Conservation (phyloP, 1,140 invertebrate species). For the Drosophila guanche region DNA sequence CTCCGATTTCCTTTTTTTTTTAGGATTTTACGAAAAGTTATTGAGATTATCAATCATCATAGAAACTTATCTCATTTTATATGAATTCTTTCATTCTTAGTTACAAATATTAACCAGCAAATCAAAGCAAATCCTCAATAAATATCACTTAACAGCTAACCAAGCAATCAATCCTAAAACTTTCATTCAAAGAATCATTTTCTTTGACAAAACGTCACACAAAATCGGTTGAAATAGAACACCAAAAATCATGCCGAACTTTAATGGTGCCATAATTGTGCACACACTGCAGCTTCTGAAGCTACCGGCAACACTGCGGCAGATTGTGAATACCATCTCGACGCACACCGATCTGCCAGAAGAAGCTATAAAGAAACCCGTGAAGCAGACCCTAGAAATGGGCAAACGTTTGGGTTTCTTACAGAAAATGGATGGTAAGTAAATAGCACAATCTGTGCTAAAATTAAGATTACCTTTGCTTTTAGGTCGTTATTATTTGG, state of each 20-base stretch:
- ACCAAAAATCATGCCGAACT: slow-evolving; percentile 52
- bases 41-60: too few species aligned
- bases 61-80: too few species aligned
- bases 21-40: too few species aligned
- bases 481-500: slow-evolving; percentile 53
- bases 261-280: slow-evolving; percentile 68
- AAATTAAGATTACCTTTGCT: not conserved
- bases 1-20: too few species aligned
- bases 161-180: too few species aligned
- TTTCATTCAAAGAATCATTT: not conserved
- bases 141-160: not conserved
- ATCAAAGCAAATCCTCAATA: not conserved
- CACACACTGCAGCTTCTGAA: slow-evolving; percentile 55
- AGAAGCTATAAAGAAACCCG: slow-evolving; percentile 48
- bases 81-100: too few species aligned
- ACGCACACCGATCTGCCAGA: slow-evolving; percentile 48
- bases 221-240: not conserved
- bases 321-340: slow-evolving; percentile 55
- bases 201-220: not conserved
- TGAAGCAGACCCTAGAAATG: slow-evolving; percentile 60
- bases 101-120: too few species aligned
- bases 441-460: not conserved
- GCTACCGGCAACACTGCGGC: slow-evolving; percentile 53
- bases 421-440: slow-evolving; percentile 58
- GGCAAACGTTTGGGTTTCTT: slow-evolving; percentile 51